Evolutionary conservation across 2,888 invertebrate species (phyloP).

Genomic region (Fragum sueziense): DNA sequence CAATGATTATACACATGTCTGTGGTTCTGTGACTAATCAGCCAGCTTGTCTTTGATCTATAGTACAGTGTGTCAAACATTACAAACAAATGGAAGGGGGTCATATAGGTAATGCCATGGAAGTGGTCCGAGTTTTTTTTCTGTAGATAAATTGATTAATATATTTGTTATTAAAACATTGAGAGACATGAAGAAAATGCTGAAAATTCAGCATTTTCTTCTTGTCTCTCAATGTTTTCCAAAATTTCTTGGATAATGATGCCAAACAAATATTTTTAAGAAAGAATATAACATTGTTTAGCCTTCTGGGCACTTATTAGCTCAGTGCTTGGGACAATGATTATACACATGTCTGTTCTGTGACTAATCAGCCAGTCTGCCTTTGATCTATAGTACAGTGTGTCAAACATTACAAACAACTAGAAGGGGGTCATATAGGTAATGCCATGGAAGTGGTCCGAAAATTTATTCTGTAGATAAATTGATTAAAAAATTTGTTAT

Average conservation of each 20-base stretch:
- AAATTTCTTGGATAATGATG: too few species aligned
- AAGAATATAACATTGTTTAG: too few species aligned
- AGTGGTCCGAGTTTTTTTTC: background rate
- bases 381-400: constrained; percentile 15
- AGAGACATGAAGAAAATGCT: too few species aligned
- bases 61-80: constrained; percentile 22
- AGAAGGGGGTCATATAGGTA: background rate
- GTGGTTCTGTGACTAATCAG: constrained; percentile 25
- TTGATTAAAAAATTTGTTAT: too few species aligned
- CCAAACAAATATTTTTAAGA: too few species aligned
- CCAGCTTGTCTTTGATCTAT: constrained; percentile 21
- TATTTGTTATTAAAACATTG: too few species aligned
- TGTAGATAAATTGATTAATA: too few species aligned
- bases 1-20: background rate
- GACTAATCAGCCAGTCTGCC: constrained; percentile 23
- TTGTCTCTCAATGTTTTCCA: too few species aligned
- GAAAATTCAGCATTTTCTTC: too few species aligned
- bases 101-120: background rate
- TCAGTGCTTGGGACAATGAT: constrained; percentile 10
- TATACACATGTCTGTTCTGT: constrained; percentile 6
- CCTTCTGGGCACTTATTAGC: constrained; percentile 44
- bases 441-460: background rate
- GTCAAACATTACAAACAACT: background rate
- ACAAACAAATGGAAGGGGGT: background rate
- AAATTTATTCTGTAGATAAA: background rate